phyloP scores from a whole-genome alignment of 2,797 vertebrate genomes.

The Gymnothorax reevesii region DNA sequence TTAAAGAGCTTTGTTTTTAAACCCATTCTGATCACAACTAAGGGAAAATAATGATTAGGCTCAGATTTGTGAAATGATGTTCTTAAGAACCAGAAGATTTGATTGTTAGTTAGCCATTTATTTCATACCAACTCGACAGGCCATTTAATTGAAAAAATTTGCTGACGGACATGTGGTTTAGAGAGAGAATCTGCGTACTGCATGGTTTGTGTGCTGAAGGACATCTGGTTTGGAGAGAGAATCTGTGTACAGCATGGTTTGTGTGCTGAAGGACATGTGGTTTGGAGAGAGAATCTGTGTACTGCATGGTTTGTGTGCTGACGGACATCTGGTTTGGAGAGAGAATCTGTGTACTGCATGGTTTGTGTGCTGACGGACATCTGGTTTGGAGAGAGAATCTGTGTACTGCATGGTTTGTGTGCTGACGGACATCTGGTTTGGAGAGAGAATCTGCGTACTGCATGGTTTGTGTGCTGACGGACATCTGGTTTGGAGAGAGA shows the following conservation, averaged over 20 bases:
- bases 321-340: neutral
- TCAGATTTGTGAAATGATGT: neutral
- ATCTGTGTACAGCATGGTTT: neutral
- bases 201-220: neutral
- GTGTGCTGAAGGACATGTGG: neutral
- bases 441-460: neutral
- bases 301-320: neutral
- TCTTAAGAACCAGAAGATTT: neutral
- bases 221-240: neutral
- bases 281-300: neutral
- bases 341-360: neutral
- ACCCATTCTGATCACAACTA: neutral
- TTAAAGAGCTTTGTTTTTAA: neutral
- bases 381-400: neutral
- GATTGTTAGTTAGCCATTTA: neutral
- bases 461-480: neutral
- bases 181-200: neutral
- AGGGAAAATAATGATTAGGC: neutral
- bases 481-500: neutral
- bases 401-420: neutral
- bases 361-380: neutral
- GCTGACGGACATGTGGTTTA: neutral
- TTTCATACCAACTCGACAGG: neutral
- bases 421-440: neutral
- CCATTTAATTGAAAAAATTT: neutral